Percentiles rank a stretch among this genome's conserved stretches.
phyloP scores from a whole-genome alignment of 2,113 vertebrate species.

The Dicerorhinus sumatrensis region DNA sequence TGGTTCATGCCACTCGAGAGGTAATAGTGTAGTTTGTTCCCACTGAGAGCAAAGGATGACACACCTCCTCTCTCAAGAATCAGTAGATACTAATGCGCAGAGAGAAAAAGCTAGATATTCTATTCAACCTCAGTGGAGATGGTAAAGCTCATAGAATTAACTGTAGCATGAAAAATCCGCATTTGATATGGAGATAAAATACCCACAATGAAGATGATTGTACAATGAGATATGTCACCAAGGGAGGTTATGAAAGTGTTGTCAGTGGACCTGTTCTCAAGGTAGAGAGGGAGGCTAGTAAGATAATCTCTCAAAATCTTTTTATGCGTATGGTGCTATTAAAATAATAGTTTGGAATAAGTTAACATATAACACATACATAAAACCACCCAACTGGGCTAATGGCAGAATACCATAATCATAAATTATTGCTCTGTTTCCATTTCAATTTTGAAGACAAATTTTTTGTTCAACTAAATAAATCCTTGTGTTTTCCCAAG shows the following conservation, averaged over 20 bases:
- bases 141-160: slow-evolving; percentile 56
- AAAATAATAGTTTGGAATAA: slow-evolving; percentile 60
- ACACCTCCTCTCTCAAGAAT: slow-evolving; percentile 33
- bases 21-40: background rate
- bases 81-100: background rate
- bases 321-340: background rate
- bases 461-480: slow-evolving; percentile 57
- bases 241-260: slow-evolving; percentile 47
- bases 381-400: slow-evolving; percentile 44
- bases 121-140: background rate
- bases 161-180: slow-evolving; percentile 33
- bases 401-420: slow-evolving; percentile 39
- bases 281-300: background rate
- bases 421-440: slow-evolving; percentile 47
- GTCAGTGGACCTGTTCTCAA: background rate
- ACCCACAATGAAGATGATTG: background rate
- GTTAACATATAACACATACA: slow-evolving; percentile 34
- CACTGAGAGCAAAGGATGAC: background rate
- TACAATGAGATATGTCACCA: background rate
- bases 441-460: slow-evolving; percentile 64
- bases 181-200: slow-evolving; percentile 51
- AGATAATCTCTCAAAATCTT: slow-evolving; percentile 59
- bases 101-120: slow-evolving; percentile 41
- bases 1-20: slow-evolving; percentile 11
- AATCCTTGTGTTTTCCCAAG: slow-evolving; percentile 53